phyloP scores from a whole-genome alignment of 2,113 vertebrate species.

The Alectura lathami region DNA sequence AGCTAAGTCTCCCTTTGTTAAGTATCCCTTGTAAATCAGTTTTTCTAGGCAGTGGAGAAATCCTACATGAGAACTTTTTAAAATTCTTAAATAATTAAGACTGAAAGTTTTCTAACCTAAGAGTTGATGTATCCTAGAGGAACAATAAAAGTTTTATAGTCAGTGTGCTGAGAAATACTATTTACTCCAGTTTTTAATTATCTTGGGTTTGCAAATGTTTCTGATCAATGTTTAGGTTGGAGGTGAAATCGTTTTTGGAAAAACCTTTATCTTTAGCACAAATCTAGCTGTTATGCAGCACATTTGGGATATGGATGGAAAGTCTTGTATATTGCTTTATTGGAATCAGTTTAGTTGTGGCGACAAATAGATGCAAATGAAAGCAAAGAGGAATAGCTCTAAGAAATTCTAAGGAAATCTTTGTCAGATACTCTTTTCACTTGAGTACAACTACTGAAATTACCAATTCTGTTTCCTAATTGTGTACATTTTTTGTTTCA shows the following conservation, averaged over 20 bases:
- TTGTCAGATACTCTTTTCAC: background rate
- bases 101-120: background rate
- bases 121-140: background rate
- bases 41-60: background rate
- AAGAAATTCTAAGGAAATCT: background rate
- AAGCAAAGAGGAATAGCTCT: background rate
- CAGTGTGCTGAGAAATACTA: background rate
- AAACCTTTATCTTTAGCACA: background rate
- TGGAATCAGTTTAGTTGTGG: background rate
- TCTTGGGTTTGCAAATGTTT: background rate
- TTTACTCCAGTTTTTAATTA: conserved; percentile 22
- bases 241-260: background rate
- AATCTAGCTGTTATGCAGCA: background rate
- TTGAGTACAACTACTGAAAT: fast-evolving
- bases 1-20: conserved; percentile 18
- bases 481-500: background rate
- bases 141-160: conserved; percentile 27
- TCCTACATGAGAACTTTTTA: background rate
- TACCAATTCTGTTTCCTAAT: background rate
- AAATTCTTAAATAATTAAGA: conserved; percentile 28
- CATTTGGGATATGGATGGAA: background rate
- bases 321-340: background rate
- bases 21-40: background rate
- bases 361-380: background rate
- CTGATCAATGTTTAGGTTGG: background rate